Evolutionary conservation across 2,797 vertebrate species (phyloP), one percentile per base, ranked within the genome.

Genomic region (Steatocranus sp.): DNA sequence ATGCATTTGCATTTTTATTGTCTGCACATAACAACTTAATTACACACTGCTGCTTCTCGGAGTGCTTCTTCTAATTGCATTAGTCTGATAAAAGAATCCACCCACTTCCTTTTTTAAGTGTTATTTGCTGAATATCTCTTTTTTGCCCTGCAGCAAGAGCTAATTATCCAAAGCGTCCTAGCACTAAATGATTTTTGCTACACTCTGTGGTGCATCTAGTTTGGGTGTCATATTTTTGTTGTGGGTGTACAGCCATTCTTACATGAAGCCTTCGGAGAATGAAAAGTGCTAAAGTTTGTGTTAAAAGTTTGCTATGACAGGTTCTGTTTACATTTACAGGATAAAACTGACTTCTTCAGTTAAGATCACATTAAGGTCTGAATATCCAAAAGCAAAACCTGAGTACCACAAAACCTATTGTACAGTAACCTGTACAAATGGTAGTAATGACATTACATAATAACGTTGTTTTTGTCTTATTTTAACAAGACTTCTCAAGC

Each of bases 1-100:
- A 53, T 49, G 38, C 83, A 86, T 92, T 89, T 88, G 81, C 91
- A 93, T 93, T 86, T 93, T 92, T 88, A 93, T 90, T 88, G 82
- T 89, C 87, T 90, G 46, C 83, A 90, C 86, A 66, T 91, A 85
- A 87, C 78, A 86, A 87, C 85, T 92, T 93, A 86, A 94, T 93
- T 88, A 92, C 83, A 89, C 79, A 79, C 58, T 10, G 53, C 73
- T 68, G 85, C 77, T 78, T 89, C 53, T 87, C 3, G 20, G 2
- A 66, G 68, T 49, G 75, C 48, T 66, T 54, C 27, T 79, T 73
- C 80, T 78, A 73, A 89, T 76, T 46, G 73, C 82, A 77, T 82
- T 75, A 81, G 74, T 84, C 61, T 80, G 82, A 85, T 83, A 83
- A 88, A 89, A 89, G 56, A 85, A 88, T 88, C 85, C 81, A 48